These are phyloP conservation scores for Platichthys stellatus DNA, from an alignment of 2,113 vertebrate species.

Conservation along the genomic window DNA sequence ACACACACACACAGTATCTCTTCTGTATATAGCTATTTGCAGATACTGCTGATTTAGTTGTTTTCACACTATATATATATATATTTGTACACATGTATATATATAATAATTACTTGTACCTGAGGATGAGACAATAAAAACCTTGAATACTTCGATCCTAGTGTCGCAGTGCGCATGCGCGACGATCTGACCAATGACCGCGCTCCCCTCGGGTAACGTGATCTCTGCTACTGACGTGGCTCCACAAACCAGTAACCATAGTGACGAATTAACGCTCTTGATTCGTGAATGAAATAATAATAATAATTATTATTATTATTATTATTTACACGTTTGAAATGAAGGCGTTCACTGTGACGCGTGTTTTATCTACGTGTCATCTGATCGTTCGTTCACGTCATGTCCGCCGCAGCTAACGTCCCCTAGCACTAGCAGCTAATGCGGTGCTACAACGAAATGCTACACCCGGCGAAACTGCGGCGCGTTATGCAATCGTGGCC, in stretches of 20 bases:
- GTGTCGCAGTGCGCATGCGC: neutral
- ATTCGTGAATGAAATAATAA: neutral
- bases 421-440: neutral
- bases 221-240: neutral
- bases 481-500: neutral
- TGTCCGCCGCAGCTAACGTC: neutral
- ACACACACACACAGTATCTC: too few species aligned
- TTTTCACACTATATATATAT: too few species aligned
- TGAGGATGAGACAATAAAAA: neutral
- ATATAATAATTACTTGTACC: neutral
- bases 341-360: neutral
- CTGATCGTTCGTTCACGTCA: neutral
- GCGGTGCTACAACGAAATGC: neutral
- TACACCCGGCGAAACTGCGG: slow-evolving; percentile 4
- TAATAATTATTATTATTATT: too few species aligned
- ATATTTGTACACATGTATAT: too few species aligned
- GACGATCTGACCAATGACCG: neutral
- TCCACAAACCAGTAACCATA: neutral
- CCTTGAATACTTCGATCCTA: neutral
- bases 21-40: too few species aligned
- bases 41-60: too few species aligned
- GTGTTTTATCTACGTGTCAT: neutral
- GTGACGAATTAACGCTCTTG: neutral
- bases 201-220: neutral
- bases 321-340: neutral